These are phyloP conservation scores for Formica selysi DNA, from an alignment of 1,140 invertebrate genomes.

Conservation along the genomic window DNA sequence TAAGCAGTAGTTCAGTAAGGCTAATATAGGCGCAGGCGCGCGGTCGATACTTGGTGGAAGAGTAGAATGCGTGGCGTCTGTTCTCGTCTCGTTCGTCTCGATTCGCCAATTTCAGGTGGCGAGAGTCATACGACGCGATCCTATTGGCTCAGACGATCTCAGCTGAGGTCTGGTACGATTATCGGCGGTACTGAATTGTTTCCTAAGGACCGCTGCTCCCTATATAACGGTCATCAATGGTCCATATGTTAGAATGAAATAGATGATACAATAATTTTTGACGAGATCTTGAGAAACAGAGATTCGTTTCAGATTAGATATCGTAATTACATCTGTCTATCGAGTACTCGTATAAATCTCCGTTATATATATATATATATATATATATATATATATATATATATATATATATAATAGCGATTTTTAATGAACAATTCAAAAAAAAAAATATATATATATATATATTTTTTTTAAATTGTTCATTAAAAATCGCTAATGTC, in stretches of 20 bases:
- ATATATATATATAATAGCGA: too few relatives aligned
- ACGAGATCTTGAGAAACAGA: neutral
- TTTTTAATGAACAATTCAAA: too few relatives aligned
- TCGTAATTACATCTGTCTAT: neutral
- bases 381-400: too few relatives aligned
- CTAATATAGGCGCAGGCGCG: constrained; percentile 7
- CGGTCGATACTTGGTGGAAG: constrained; percentile 69
- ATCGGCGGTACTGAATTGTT: constrained; percentile 21
- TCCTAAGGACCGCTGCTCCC: constrained; percentile 1
- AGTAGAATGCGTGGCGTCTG: constrained; percentile 9
- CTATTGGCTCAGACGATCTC: constrained; percentile 81
- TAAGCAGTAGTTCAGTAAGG: neutral
- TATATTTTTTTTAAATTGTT: neutral
- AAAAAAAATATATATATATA: too few relatives aligned
- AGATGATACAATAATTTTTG: neutral
- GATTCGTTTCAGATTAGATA: neutral
- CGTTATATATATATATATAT: too few relatives aligned
- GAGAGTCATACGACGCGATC: constrained; percentile 78
- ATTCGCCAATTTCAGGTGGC: constrained; percentile 81
- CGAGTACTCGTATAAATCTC: too few relatives aligned
- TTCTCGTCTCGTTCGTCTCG: constrained; percentile 27
- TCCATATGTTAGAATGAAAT: neutral
- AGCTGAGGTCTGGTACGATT: constrained; percentile 77
- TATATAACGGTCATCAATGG: neutral
- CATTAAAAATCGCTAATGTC: neutral